phyloP scores from a whole-genome alignment of 2,113 vertebrate species.

The Alces alces region DNA sequence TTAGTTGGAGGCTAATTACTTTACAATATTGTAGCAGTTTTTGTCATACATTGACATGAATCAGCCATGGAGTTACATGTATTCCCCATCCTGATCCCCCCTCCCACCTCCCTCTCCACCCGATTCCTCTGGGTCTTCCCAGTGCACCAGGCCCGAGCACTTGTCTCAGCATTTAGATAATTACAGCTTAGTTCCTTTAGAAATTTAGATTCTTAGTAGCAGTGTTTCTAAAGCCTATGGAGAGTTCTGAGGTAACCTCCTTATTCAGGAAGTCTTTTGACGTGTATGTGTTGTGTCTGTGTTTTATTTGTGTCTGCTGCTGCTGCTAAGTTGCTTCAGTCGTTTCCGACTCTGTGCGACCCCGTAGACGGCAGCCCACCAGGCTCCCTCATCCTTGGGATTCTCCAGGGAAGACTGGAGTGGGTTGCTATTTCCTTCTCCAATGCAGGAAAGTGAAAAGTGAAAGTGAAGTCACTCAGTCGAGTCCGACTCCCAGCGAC shows the following conservation, averaged over 20 bases:
- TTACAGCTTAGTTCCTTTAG: background rate
- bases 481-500: accelerated
- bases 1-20: too few relatives aligned
- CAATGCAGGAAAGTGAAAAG: background rate
- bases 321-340: background rate
- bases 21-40: too few relatives aligned
- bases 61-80: too few relatives aligned
- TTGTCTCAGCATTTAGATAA: background rate
- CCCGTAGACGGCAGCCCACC: background rate
- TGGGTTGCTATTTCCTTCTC: background rate
- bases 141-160: too few relatives aligned
- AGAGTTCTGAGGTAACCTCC: background rate
- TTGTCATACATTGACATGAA: too few relatives aligned
- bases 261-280: background rate
- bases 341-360: accelerated
- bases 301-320: background rate
- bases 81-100: too few relatives aligned
- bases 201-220: background rate
- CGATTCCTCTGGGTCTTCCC: too few relatives aligned
- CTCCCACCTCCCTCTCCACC: too few relatives aligned
- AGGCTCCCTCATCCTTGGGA: background rate
- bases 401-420: background rate
- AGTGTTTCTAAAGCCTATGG: background rate
- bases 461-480: background rate
- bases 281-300: background rate